These are phyloP conservation scores for Illadopsis cleaveri DNA, from an alignment of 2,113 vertebrate species.

Conservation along the genomic window DNA sequence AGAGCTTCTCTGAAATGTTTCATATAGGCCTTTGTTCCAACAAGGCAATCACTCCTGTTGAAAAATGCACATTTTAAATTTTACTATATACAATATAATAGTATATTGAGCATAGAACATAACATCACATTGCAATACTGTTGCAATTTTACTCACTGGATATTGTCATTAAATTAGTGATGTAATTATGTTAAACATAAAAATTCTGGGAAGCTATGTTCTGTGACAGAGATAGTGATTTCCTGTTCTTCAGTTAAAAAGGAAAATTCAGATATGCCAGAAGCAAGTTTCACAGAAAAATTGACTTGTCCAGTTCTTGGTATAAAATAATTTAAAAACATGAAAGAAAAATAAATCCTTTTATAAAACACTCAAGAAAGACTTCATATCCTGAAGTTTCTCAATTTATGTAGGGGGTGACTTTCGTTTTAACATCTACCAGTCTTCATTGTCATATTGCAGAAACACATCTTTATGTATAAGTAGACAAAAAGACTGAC, in stretches of 20 bases:
- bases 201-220: not conserved
- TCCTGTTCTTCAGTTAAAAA: not conserved
- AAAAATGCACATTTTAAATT: not conserved
- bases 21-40: not conserved
- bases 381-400: not conserved
- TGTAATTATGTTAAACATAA: not conserved
- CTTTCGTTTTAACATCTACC: conserved; percentile 8
- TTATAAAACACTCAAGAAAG: not conserved
- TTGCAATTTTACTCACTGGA: not conserved
- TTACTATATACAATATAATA: not conserved
- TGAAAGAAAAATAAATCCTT: not conserved
- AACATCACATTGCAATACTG: not conserved
- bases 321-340: conserved; percentile 23
- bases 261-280: not conserved
- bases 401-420: not conserved
- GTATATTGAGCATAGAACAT: not conserved
- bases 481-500: not conserved
- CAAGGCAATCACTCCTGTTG: not conserved
- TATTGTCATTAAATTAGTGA: not conserved
- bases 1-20: not conserved
- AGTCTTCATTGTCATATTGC: not conserved
- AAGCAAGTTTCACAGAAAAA: not conserved
- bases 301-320: not conserved
- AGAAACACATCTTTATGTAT: conserved; percentile 34
- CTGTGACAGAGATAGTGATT: not conserved